Evolutionary conservation across 2,888 invertebrate genomes (phyloP).

Genomic region (Carcina quercana): DNA sequence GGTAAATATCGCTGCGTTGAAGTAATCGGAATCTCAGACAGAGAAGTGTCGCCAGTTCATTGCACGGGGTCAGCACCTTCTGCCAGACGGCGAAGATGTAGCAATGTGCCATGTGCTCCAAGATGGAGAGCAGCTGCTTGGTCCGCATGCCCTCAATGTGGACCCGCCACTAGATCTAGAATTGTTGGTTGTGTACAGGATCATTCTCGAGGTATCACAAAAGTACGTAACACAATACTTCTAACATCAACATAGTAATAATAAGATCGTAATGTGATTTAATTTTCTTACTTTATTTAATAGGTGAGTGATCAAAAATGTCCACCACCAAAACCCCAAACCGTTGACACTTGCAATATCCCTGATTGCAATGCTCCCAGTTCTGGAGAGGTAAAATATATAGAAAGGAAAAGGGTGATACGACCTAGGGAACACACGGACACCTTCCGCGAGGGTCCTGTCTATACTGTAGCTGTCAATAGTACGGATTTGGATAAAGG

Average conservation of each 20-base stretch:
- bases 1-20: slow-evolving; percentile 84
- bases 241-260: not conserved
- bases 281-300: not conserved
- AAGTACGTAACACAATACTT: slow-evolving; percentile 38
- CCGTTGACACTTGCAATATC: slow-evolving; percentile 44
- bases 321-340: slow-evolving; percentile 41
- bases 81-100: slow-evolving; percentile 76
- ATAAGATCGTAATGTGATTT: not conserved
- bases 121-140: slow-evolving; percentile 87
- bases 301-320: slow-evolving; percentile 62
- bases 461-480: slow-evolving; percentile 53
- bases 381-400: slow-evolving; percentile 30
- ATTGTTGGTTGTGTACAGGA: slow-evolving; percentile 83
- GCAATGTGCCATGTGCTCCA: slow-evolving; percentile 86
- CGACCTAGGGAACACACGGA: slow-evolving; percentile 43
- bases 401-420: slow-evolving; percentile 31
- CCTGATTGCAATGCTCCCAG: slow-evolving; percentile 38
- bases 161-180: slow-evolving; percentile 82
- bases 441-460: slow-evolving; percentile 52
- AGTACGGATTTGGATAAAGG: slow-evolving; percentile 47
- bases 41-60: slow-evolving; percentile 66
- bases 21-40: slow-evolving; percentile 76
- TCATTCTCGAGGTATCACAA: slow-evolving; percentile 58
- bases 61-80: slow-evolving; percentile 77
- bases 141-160: slow-evolving; percentile 86